phyloP scores from a whole-genome alignment of 2,113 vertebrate species.

The Ranitomeya imitator region DNA sequence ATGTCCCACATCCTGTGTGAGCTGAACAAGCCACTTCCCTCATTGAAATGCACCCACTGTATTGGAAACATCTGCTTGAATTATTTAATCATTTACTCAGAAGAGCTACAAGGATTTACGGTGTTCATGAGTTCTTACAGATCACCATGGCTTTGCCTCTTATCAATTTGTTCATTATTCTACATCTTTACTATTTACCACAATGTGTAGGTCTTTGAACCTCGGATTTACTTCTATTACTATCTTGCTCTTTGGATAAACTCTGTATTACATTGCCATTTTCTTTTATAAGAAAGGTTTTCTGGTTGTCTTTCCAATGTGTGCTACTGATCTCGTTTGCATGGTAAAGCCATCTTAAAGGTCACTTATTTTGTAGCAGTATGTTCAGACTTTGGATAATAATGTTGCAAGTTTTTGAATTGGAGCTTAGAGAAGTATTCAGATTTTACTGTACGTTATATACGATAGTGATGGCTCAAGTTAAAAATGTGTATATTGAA shows the following conservation, averaged over 20 bases:
- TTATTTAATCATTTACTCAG: slow-evolving; percentile 25
- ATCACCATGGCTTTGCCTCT: not conserved
- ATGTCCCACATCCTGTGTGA: slow-evolving; percentile 16
- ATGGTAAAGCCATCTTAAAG: not conserved
- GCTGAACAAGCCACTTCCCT: slow-evolving; percentile 19
- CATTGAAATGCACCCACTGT: slow-evolving; percentile 34
- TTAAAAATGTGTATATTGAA: not conserved
- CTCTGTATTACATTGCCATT: not conserved
- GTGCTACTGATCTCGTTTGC: not conserved
- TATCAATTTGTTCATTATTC: not conserved
- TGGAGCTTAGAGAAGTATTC: not conserved
- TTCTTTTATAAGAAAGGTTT: not conserved
- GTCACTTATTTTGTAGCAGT: not conserved
- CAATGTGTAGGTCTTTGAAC: not conserved
- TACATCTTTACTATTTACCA: not conserved
- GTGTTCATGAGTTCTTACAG: not conserved
- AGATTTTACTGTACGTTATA: not conserved
- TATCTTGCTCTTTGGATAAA: not conserved
- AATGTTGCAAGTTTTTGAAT: not conserved
- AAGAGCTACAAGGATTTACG: slow-evolving; percentile 20
- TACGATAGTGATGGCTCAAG: not conserved
- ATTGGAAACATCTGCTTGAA: slow-evolving; percentile 44
- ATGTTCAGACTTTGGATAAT: not conserved
- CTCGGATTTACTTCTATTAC: not conserved
- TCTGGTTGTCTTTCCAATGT: not conserved